Base-by-base conservation (phyloP, 2,113 vertebrate genomes). In the Columbina picui region DNA sequence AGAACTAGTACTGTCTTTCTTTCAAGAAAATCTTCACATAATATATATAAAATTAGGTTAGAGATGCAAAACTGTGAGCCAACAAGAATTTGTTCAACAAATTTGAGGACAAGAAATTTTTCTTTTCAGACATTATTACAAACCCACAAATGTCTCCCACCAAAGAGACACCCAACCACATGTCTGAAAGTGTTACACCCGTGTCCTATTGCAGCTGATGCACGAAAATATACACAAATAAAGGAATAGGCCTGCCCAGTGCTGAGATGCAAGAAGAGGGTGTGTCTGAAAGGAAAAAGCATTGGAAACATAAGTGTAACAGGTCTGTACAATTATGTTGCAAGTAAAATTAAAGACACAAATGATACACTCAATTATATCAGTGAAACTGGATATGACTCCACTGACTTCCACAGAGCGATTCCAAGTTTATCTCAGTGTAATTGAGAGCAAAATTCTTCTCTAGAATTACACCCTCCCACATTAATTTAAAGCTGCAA, bases 231-330 rank as follows among this genome's bases (percentile, higher is more conserved):
- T 76, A 95, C 79, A 93, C 85, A 95, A 96, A 96, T 92, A 95
- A 94, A 90, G 81, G 80, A 81, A 94, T 67, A 96, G 94, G 89
- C 94, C 95, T 94, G 93, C 91, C 86, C 94, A 93, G 84, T 77
- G 94, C 80, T 81, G 84, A 94, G 85, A 95, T 26, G 90, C 78
- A 92, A 95, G 84, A 91, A 93, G 91, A 91, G 89, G 84, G 64
- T 89, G 61, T 87, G 84, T 90, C 89, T 97, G 92, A 96, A 97
- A 97, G 96, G 91, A 79, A 95, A 81, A 96, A 96, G 89, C 85
- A 95, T 89, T 93, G 90, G 90, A 97, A 96, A 94, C 36, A 7
- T 90, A 90, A 96, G 90, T 85, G 75, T 52, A 89, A 94, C 68
- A 96, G 25, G 41, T 95, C 69, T 69, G 68, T 45, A 93, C 89